Conservation (phyloP, 1,140 invertebrate species). For the Phthorimaea operculella region DNA sequence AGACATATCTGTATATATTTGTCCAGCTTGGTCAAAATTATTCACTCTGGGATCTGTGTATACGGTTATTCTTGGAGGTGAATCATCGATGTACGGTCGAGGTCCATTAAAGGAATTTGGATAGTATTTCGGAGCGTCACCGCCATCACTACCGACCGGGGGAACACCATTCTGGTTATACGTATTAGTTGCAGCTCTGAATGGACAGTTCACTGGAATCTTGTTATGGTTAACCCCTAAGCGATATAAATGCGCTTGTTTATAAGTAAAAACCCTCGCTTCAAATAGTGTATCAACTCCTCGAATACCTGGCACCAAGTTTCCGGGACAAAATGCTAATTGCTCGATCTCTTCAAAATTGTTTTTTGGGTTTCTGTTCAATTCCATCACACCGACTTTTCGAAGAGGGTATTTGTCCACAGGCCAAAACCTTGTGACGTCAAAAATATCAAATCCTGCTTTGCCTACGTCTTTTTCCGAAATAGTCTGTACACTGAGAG, state of each 20-base stretch:
- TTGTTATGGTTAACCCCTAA: constrained; percentile 86
- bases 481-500: constrained; percentile 68
- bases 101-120: constrained; percentile 93
- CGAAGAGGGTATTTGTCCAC: constrained; percentile 74
- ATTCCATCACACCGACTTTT: constrained; percentile 81
- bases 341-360: constrained; percentile 89
- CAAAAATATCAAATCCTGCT: constrained; percentile 70
- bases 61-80: constrained; percentile 56
- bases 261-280: constrained; percentile 85
- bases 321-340: constrained; percentile 82
- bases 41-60: constrained; percentile 58
- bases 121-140: constrained; percentile 90
- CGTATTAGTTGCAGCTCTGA: constrained; percentile 65
- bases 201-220: constrained; percentile 88
- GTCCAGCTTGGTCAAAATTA: constrained; percentile 3
- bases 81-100: constrained; percentile 32
- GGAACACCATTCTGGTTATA: constrained; percentile 83
- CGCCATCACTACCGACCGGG: constrained; percentile 72
- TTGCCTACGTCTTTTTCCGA: constrained; percentile 31
- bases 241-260: constrained; percentile 86
- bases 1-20: neutral
- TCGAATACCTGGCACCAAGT: constrained; percentile 84
- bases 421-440: constrained; percentile 76
- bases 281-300: constrained; percentile 88
- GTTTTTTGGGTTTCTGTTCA: constrained; percentile 83